phyloP scores from a whole-genome alignment of 1,140 invertebrate genomes.

The Tetramorium alpestre region DNA sequence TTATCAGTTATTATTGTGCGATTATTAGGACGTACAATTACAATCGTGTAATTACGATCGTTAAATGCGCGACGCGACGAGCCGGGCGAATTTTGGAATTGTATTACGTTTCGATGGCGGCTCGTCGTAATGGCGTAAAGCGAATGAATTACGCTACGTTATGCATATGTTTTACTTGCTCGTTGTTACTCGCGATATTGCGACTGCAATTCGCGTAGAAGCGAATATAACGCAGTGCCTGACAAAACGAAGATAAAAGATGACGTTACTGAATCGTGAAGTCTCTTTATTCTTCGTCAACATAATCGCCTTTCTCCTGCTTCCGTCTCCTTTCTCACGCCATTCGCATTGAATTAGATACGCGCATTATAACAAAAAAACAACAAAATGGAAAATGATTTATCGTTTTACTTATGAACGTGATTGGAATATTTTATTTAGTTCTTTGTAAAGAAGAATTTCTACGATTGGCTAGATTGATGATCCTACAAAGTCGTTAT shows the following conservation, averaged over 20 bases:
- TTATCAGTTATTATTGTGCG: conserved; percentile 59
- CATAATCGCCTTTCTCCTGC: background rate
- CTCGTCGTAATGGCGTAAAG: conserved; percentile 19
- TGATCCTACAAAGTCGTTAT: background rate
- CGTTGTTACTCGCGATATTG: conserved; percentile 43
- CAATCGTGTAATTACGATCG: conserved; percentile 50
- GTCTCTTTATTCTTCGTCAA: conserved; percentile 38
- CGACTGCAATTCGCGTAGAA: background rate
- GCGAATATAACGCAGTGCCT: conserved; percentile 36
- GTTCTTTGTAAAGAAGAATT: background rate
- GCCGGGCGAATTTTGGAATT: conserved; percentile 43
- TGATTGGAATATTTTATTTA: background rate
- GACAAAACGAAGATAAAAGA: conserved; percentile 50
- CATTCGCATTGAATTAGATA: background rate
- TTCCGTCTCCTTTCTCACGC: background rate
- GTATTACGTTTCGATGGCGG: conserved; percentile 8
- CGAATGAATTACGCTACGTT: conserved; percentile 41
- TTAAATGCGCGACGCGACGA: conserved; percentile 18
- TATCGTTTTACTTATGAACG: conserved; percentile 9
- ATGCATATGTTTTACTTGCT: conserved; percentile 37
- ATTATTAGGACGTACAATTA: conserved; percentile 52
- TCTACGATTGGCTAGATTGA: background rate
- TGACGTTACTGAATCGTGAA: conserved; percentile 40
- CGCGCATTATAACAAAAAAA: background rate
- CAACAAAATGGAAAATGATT: background rate